phyloP scores from a whole-genome alignment of 2,113 vertebrate genomes.

The Xiphophorus hellerii region DNA sequence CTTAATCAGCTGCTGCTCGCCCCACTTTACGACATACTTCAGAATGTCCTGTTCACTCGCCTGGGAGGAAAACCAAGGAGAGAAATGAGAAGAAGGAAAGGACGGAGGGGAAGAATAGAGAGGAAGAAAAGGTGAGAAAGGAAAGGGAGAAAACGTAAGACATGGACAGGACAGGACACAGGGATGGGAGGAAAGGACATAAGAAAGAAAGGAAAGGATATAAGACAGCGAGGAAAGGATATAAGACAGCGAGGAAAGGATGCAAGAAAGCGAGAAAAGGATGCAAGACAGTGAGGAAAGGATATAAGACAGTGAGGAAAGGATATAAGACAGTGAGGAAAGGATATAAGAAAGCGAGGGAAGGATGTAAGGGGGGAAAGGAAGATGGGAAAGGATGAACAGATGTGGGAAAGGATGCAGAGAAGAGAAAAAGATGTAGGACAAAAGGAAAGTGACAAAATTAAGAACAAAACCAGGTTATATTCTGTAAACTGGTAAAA shows the following conservation, averaged over 20 bases:
- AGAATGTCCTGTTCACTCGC: conserved; percentile 99
- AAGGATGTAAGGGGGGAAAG: not conserved
- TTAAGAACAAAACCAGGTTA: conserved; percentile 50
- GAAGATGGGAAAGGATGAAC: not conserved
- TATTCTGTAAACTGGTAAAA: conserved; percentile 23
- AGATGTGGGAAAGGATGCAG: too few relatives aligned
- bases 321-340: too few relatives aligned
- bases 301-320: too few relatives aligned
- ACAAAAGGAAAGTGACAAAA: not conserved
- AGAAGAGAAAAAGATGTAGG: not conserved
- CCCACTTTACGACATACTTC: conserved; percentile 98
- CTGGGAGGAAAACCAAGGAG: conserved; percentile 77
- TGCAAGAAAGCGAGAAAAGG: too few relatives aligned
- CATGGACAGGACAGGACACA: not conserved
- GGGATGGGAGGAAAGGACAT: too few relatives aligned
- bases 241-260: too few relatives aligned
- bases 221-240: too few relatives aligned
- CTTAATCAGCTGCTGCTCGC: conserved; percentile 97
- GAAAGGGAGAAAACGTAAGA: not conserved
- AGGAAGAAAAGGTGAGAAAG: not conserved
- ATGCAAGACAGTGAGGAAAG: too few relatives aligned
- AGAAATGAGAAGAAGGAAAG: conserved; percentile 14
- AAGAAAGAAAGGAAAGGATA: not conserved
- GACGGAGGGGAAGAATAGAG: not conserved
- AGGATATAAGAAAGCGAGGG: too few relatives aligned